phyloP scores from a whole-genome alignment of 2,888 invertebrate species.

The Phalera bucephala region DNA sequence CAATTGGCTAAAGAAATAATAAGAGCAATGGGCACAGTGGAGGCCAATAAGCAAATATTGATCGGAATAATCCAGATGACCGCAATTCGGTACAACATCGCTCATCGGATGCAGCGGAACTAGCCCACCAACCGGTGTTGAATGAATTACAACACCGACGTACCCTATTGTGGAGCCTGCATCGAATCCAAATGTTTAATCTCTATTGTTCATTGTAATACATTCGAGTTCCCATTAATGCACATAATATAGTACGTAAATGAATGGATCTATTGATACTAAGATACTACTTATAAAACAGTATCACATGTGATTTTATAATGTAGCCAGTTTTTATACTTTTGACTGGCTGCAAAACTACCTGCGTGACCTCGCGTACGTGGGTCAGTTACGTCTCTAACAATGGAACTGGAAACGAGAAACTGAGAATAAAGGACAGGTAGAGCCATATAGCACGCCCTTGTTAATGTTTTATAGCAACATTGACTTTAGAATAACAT shows the following conservation, averaged over 20 bases:
- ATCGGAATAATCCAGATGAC: conserved; percentile 25
- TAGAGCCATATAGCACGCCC: conserved; percentile 24
- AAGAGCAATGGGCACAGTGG: conserved; percentile 28
- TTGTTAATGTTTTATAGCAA: conserved; percentile 35
- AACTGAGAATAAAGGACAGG: conserved; percentile 28
- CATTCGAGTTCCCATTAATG: conserved; percentile 15
- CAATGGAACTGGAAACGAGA: conserved; percentile 52
- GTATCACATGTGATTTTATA: background rate
- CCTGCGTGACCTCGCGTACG: conserved; percentile 50
- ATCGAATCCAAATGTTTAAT: conserved; percentile 25
- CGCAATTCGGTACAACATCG: conserved; percentile 9
- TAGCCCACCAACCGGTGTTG: conserved; percentile 13
- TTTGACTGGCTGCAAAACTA: conserved; percentile 36
- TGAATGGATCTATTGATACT: conserved; percentile 19
- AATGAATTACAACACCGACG: conserved; percentile 34
- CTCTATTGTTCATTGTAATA: conserved; percentile 35
- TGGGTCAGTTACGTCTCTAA: conserved; percentile 55
- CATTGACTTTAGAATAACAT: too few species aligned
- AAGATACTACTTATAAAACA: conserved; percentile 4
- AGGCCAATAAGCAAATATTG: conserved; percentile 31
- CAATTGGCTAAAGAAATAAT: conserved; percentile 33
- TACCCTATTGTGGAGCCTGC: conserved; percentile 15
- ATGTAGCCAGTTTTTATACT: conserved; percentile 13
- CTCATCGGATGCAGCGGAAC: background rate
- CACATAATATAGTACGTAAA: conserved; percentile 16